Evolutionary conservation across 92 coral and sea anemone species (phyloP).

Genomic region (Diadumene lineata): DNA sequence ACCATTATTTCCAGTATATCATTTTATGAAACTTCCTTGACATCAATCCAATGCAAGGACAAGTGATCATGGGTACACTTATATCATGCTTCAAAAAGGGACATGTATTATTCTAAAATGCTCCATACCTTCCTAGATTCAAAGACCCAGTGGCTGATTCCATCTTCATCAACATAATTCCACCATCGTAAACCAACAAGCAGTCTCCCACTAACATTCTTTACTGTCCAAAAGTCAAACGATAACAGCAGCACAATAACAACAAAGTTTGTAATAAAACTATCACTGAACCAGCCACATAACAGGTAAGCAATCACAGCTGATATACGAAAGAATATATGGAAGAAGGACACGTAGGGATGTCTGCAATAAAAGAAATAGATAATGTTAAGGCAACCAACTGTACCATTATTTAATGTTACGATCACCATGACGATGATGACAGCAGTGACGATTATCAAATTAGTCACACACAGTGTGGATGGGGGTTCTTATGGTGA

Average conservation of each 20-base stretch:
- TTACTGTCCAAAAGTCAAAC: constrained; percentile 98
- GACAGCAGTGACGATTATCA: neutral
- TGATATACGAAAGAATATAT: constrained; percentile 81
- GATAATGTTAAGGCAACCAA: neutral
- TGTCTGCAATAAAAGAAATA: constrained; percentile 53
- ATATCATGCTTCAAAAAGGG: too few relatives aligned
- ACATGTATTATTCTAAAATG: too few relatives aligned
- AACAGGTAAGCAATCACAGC: constrained; percentile 86
- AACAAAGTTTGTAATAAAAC: constrained; percentile 92
- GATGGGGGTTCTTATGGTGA: too few relatives aligned
- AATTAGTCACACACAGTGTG: too few relatives aligned
- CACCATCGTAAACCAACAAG: constrained; percentile 98
- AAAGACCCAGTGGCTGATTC: constrained; percentile 99
- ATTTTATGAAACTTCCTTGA: too few relatives aligned
- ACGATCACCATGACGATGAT: neutral
- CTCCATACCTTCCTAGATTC: constrained; percentile 98
- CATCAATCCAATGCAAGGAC: too few relatives aligned
- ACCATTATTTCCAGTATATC: too few relatives aligned
- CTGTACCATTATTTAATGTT: neutral
- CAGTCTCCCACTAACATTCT: constrained; percentile 93
- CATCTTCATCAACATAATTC: constrained; percentile 99
- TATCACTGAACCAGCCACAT: constrained; percentile 92
- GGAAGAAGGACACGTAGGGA: constrained; percentile 80
- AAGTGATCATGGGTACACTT: too few relatives aligned
- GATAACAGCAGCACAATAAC: constrained; percentile 89